These are phyloP conservation scores for Rhaphigaster nebulosa DNA, from an alignment of 2,888 invertebrate species.

Conservation along the genomic window DNA sequence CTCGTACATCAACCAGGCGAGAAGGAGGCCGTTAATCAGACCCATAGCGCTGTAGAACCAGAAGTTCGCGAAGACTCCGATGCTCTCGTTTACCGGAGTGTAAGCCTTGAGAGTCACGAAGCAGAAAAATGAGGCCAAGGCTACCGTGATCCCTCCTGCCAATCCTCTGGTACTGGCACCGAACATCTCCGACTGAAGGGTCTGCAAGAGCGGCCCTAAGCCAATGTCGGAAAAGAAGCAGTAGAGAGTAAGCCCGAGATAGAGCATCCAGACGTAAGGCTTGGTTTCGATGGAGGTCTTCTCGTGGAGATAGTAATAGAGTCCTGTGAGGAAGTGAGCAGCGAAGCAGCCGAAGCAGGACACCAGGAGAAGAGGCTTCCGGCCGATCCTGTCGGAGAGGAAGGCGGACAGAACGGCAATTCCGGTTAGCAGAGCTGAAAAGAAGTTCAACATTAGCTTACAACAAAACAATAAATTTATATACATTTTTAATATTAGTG, in stretches of 20 bases:
- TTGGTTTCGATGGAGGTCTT: conserved; percentile 58
- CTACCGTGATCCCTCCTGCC: conserved; percentile 61
- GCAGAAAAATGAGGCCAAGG: conserved; percentile 60
- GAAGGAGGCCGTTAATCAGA: conserved; percentile 60
- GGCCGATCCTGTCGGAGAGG: conserved; percentile 61
- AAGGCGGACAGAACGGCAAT: conserved; percentile 60
- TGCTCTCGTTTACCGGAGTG: conserved; percentile 60
- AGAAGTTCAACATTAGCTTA: background rate
- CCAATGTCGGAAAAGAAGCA: conserved; percentile 62
- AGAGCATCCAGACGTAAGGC: conserved; percentile 59
- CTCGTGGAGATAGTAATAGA: conserved; percentile 61
- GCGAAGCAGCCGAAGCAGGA: conserved; percentile 61
- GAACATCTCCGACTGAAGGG: conserved; percentile 64
- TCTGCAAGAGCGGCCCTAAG: conserved; percentile 63
- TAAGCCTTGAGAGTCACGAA: conserved; percentile 63
- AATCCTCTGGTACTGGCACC: conserved; percentile 63
- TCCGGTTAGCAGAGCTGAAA: conserved; percentile 47
- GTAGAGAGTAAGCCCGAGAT: conserved; percentile 59
- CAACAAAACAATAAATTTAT: no score
- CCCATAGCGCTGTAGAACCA: conserved; percentile 60
- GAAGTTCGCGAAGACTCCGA: conserved; percentile 63
- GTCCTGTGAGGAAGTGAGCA: conserved; percentile 57
- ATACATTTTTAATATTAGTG: no score
- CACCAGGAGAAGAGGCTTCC: conserved; percentile 62
- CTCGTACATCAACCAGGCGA: conserved; percentile 63